Percentiles rank a stretch among this genome's conserved stretches.
Evolutionary conservation across 2,113 vertebrate species (phyloP).

Genomic region (Malurus alboscapulatus): DNA sequence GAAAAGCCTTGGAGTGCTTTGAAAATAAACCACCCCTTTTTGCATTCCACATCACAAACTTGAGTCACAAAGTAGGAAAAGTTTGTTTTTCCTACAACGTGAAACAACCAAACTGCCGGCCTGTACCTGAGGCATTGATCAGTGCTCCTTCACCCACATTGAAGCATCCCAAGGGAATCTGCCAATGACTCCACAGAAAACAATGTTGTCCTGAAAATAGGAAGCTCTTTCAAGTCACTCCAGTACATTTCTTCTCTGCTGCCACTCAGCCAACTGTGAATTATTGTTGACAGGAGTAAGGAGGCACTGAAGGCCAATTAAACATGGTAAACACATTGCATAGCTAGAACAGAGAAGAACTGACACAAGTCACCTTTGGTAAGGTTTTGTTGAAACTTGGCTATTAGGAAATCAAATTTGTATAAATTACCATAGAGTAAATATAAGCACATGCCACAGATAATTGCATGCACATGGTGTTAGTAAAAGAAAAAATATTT

Average conservation of each 20-base stretch:
- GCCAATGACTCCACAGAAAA: background rate
- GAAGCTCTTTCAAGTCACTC: background rate
- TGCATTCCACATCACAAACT: background rate
- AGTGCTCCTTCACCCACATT: background rate
- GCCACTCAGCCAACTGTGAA: background rate
- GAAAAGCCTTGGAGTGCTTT: background rate
- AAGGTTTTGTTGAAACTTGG: background rate
- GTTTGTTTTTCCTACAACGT: fast-evolving
- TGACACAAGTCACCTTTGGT: background rate
- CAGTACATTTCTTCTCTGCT: background rate
- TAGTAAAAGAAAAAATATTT: background rate
- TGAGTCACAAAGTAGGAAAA: background rate
- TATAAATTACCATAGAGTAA: background rate
- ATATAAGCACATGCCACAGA: background rate
- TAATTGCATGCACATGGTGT: background rate
- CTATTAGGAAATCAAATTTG: background rate
- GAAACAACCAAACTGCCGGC: background rate
- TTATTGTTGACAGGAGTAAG: background rate
- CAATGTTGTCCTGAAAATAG: background rate
- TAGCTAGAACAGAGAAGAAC: background rate
- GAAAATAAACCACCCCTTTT: background rate
- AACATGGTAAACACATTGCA: background rate
- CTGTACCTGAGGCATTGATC: background rate
- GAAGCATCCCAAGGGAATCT: background rate
- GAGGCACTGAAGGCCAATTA: background rate